Conservation (phyloP, 92 coral and sea anemone genomes). For the Virgularia gustaviana region DNA sequence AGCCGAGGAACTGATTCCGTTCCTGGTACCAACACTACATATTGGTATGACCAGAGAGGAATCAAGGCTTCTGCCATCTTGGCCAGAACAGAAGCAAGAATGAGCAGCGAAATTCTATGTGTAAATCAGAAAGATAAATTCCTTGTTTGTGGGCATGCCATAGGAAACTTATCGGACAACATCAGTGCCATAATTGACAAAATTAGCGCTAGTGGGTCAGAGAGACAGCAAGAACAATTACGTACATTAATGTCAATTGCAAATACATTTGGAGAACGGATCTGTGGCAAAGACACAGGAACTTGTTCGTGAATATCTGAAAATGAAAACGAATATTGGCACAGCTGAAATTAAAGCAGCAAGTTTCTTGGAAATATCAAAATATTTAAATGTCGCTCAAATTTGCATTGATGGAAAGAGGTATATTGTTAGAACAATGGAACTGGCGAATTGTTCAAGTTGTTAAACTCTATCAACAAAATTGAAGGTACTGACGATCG, state of each 20-base stretch:
- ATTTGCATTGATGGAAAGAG: slow-evolving; percentile 42
- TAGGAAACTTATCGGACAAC: slow-evolving; percentile 18
- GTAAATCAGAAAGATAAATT: slow-evolving; percentile 24
- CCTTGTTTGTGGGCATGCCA: slow-evolving; percentile 23
- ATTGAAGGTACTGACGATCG: slow-evolving; percentile 14
- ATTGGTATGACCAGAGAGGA: slow-evolving; percentile 35
- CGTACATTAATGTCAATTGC: slow-evolving; percentile 42
- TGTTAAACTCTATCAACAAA: slow-evolving; percentile 19
- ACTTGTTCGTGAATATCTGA: slow-evolving; percentile 40
- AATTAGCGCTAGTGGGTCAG: slow-evolving; percentile 1
- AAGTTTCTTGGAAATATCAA: slow-evolving; percentile 17
- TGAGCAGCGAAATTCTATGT: neutral
- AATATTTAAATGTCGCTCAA: slow-evolving; percentile 47
- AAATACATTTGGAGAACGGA: slow-evolving; percentile 44
- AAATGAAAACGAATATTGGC: slow-evolving; percentile 21
- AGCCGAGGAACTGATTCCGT: slow-evolving; percentile 1
- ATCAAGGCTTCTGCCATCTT: slow-evolving; percentile 24
- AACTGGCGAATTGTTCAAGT: neutral
- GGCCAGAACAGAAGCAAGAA: slow-evolving; percentile 16
- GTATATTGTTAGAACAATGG: slow-evolving; percentile 43
- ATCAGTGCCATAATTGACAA: slow-evolving; percentile 33
- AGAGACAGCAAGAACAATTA: slow-evolving; percentile 48
- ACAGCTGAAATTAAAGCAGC: neutral
- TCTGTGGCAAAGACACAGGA: slow-evolving; percentile 41
- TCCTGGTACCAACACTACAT: slow-evolving; percentile 30